phyloP scores from a whole-genome alignment of 2,113 vertebrate genomes.

The Dinomys branickii region DNA sequence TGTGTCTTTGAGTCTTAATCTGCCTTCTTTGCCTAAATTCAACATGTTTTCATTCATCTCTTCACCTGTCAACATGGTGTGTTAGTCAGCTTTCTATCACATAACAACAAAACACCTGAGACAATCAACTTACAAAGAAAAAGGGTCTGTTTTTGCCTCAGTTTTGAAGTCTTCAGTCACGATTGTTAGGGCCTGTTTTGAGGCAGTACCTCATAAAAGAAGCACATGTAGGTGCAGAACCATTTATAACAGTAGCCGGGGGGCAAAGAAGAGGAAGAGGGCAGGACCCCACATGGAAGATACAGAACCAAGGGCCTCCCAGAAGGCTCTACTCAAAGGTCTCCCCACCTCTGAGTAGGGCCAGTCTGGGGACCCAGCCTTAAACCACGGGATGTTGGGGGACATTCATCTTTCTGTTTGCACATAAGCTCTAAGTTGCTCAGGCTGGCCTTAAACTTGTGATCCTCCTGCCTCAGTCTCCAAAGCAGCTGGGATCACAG shows the following conservation, averaged over 20 bases:
- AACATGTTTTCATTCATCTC: background rate
- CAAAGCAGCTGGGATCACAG: background rate
- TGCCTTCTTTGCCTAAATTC: conserved; percentile 3
- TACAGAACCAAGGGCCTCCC: background rate
- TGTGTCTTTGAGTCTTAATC: background rate
- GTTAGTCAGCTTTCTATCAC: background rate
- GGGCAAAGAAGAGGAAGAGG: background rate
- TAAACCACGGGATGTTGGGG: background rate
- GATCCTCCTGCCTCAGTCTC: background rate
- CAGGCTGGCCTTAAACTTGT: background rate
- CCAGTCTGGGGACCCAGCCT: background rate
- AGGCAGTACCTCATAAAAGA: background rate
- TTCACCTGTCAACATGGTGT: background rate
- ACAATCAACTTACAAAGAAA: background rate
- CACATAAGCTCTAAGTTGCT: background rate
- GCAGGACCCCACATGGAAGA: background rate
- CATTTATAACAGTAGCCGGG: background rate
- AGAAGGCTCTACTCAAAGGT: background rate
- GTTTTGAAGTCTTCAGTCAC: background rate
- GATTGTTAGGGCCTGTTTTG: no score
- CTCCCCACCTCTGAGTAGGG: background rate
- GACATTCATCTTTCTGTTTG: background rate
- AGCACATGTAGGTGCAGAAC: background rate
- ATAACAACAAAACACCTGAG: background rate
- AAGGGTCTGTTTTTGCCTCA: background rate